Evolutionary conservation across 1,140 invertebrate genomes (phyloP).

Genomic region (Philopotamus ludificatus): DNA sequence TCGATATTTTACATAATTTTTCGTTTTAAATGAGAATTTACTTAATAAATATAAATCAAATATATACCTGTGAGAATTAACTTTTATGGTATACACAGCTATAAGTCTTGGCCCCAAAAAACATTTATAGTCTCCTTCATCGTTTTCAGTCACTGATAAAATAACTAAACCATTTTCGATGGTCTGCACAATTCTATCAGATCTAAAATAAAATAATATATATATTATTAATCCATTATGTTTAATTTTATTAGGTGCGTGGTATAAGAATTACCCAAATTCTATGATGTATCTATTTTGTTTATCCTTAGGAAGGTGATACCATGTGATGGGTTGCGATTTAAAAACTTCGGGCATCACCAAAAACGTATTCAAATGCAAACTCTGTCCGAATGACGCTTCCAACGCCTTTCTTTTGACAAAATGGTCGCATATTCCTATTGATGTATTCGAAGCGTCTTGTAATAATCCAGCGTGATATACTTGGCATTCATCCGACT

Average conservation of each 20-base stretch:
- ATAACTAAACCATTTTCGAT: slow-evolving; percentile 71
- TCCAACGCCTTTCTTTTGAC: slow-evolving; percentile 67
- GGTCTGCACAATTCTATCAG: slow-evolving; percentile 70
- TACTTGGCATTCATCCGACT: slow-evolving; percentile 69
- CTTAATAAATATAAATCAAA: not conserved
- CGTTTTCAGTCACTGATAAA: slow-evolving; percentile 66
- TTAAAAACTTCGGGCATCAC: slow-evolving; percentile 67
- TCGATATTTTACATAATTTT: no score
- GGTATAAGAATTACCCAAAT: slow-evolving; percentile 55
- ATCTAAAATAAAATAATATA: slow-evolving; percentile 56
- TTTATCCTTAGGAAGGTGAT: slow-evolving; percentile 70
- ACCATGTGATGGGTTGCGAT: slow-evolving; percentile 65
- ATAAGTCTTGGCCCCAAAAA: slow-evolving; percentile 66
- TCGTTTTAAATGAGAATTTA: not conserved
- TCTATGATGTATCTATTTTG: slow-evolving; percentile 59
- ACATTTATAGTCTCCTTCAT: slow-evolving; percentile 71
- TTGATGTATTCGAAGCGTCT: slow-evolving; percentile 71
- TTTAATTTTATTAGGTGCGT: not conserved
- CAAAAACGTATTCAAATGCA: slow-evolving; percentile 72
- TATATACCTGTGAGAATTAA: slow-evolving; percentile 65
- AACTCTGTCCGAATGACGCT: slow-evolving; percentile 74
- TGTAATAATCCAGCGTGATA: slow-evolving; percentile 67
- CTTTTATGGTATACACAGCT: slow-evolving; percentile 69
- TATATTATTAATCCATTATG: slow-evolving; percentile 44
- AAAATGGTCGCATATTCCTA: slow-evolving; percentile 69